Percentiles rank a stretch among this genome's conserved stretches.
Evolutionary conservation across 2,888 invertebrate genomes (phyloP).

Genomic region (Eupithecia abbreviata): DNA sequence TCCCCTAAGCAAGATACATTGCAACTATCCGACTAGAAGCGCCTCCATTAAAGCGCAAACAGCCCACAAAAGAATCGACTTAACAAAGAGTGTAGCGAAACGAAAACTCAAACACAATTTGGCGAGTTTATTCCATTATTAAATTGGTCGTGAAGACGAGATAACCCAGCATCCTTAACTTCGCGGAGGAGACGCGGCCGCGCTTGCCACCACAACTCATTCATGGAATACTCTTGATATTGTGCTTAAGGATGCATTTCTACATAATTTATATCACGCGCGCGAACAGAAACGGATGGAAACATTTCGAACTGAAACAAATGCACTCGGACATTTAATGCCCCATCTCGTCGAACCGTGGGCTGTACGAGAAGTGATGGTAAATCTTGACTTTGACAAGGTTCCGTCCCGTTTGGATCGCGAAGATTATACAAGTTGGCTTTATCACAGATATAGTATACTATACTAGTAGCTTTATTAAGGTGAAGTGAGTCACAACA

Average conservation of each 20-base stretch:
- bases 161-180: conserved; percentile 63
- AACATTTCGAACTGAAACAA: background rate
- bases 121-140: conserved; percentile 75
- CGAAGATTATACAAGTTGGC: background rate
- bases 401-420: background rate
- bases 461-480: no score
- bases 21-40: conserved; percentile 19
- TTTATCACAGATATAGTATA: background rate
- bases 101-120: conserved; percentile 71
- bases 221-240: background rate
- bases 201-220: background rate
- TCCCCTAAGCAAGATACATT: background rate
- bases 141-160: conserved; percentile 79
- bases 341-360: no score
- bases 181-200: conserved; percentile 1
- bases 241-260: background rate
- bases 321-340: background rate
- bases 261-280: background rate
- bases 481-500: no score
- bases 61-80: conserved; percentile 41
- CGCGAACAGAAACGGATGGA: background rate
- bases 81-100: conserved; percentile 53
- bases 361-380: no score
- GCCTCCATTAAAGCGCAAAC: conserved; percentile 28
- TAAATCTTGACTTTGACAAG: background rate